These are phyloP conservation scores for Drosophila anomalipes DNA, from an alignment of 2,888 invertebrate species.

Conservation along the genomic window DNA sequence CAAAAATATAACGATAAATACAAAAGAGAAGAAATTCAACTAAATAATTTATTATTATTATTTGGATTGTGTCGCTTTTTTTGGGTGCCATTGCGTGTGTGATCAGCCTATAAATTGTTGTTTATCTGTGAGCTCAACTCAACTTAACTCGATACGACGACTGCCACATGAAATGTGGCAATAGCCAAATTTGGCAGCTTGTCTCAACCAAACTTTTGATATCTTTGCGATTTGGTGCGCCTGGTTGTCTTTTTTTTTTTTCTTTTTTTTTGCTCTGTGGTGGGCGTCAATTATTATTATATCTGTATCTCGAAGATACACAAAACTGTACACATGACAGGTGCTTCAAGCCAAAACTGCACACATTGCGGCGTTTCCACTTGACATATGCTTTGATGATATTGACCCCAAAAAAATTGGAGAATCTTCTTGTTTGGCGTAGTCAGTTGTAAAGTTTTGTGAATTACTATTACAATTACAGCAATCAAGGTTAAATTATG, in stretches of 20 bases:
- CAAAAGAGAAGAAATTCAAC: constrained; percentile 15
- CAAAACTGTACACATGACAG: constrained; percentile 26
- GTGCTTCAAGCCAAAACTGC: constrained; percentile 19
- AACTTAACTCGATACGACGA: neutral
- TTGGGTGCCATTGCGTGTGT: constrained; percentile 45
- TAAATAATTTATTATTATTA: constrained; percentile 67
- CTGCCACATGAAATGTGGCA: constrained; percentile 60
- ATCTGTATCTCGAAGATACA: constrained; percentile 37
- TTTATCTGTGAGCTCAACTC: constrained; percentile 38
- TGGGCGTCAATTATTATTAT: constrained; percentile 29
- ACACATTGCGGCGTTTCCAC: neutral
- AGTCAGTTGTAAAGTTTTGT: neutral
- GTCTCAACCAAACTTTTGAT: constrained; percentile 49
- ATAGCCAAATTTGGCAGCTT: constrained; percentile 65
- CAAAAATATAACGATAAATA: constrained; percentile 11
- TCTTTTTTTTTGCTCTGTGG: neutral
- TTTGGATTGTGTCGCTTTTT: constrained; percentile 36
- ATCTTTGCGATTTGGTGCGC: constrained; percentile 21
- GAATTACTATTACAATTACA: neutral
- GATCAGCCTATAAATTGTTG: constrained; percentile 66
- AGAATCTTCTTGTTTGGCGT: constrained; percentile 8
- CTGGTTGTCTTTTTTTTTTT: neutral
- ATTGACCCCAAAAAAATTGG: constrained; percentile 17
- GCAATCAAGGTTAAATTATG: neutral
- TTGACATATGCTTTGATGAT: constrained; percentile 22